phyloP scores from a whole-genome alignment of 2,113 vertebrate genomes.

The Arizona elegans region DNA sequence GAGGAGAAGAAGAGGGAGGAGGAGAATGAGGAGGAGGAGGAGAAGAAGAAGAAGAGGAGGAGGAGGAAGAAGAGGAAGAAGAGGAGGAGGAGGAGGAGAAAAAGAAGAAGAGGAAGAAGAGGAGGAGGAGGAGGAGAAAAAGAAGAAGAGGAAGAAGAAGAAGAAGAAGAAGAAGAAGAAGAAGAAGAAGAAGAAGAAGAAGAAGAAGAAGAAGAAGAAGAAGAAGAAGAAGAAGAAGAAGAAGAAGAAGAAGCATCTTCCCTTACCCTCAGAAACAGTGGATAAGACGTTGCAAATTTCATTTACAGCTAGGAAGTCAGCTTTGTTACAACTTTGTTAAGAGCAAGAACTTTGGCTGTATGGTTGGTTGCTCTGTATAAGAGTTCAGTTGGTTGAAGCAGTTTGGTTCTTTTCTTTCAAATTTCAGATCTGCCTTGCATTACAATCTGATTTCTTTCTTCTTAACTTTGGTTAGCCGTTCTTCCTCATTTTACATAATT shows the following conservation, averaged over 20 bases:
- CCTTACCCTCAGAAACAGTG: neutral
- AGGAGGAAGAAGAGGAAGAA: too few relatives aligned
- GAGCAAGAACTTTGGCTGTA: neutral
- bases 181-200: too few relatives aligned
- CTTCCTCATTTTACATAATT: neutral
- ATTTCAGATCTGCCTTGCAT: neutral
- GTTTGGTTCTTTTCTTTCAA: neutral
- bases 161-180: too few relatives aligned
- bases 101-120: too few relatives aligned
- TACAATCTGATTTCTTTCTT: neutral
- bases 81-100: neutral
- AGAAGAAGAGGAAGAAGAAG: neutral
- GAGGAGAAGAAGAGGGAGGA: too few relatives aligned
- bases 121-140: too few relatives aligned
- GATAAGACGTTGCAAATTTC: neutral
- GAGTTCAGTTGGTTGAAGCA: neutral
- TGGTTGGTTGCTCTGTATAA: neutral
- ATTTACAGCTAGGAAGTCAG: neutral
- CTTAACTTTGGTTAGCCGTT: neutral
- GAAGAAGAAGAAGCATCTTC: neutral
- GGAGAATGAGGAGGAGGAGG: too few relatives aligned
- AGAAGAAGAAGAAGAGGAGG: too few relatives aligned
- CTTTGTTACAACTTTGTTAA: neutral
- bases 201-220: too few relatives aligned
- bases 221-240: too few relatives aligned